Conservation (phyloP, 2,888 invertebrate species). For the Rhimphoctona megacephalus region DNA sequence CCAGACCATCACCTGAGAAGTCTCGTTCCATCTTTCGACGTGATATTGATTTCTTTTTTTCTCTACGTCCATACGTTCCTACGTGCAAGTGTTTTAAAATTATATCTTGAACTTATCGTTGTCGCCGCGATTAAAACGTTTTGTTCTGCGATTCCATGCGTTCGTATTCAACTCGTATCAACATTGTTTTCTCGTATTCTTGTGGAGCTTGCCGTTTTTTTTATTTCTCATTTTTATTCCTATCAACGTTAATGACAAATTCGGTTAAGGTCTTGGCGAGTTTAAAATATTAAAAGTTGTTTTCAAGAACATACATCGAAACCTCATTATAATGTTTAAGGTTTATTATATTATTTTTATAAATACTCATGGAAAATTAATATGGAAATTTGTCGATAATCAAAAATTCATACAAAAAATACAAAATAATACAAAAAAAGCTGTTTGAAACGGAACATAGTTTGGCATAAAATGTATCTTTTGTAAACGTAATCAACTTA, state of each 20-base stretch:
- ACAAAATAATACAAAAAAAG: neutral
- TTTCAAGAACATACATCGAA: slow-evolving; percentile 26
- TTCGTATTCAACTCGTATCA: slow-evolving; percentile 24
- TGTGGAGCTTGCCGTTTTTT: slow-evolving; percentile 15
- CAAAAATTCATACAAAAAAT: neutral
- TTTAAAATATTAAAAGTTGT: slow-evolving; percentile 40
- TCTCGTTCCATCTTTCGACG: slow-evolving; percentile 12
- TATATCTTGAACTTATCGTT: slow-evolving; percentile 51
- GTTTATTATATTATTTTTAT: neutral
- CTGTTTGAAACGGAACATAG: neutral
- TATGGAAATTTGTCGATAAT: neutral
- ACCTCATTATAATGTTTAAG: neutral
- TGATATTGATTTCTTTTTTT: slow-evolving; percentile 29
- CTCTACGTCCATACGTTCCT: slow-evolving; percentile 4
- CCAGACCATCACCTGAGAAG: slow-evolving; percentile 63
- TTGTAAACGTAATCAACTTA: neutral
- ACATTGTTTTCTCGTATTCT: slow-evolving; percentile 26
- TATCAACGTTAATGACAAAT: slow-evolving; percentile 74
- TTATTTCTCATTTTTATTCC: slow-evolving; percentile 33
- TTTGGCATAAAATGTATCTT: neutral
- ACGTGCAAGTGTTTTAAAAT: neutral
- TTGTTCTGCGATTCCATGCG: neutral
- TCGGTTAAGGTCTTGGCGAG: slow-evolving; percentile 77
- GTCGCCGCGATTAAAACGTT: slow-evolving; percentile 39
- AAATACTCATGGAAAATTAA: too few relatives aligned